Evolutionary conservation across 2,888 invertebrate genomes (phyloP).

Genomic region (Phytoseiulus persimilis): DNA sequence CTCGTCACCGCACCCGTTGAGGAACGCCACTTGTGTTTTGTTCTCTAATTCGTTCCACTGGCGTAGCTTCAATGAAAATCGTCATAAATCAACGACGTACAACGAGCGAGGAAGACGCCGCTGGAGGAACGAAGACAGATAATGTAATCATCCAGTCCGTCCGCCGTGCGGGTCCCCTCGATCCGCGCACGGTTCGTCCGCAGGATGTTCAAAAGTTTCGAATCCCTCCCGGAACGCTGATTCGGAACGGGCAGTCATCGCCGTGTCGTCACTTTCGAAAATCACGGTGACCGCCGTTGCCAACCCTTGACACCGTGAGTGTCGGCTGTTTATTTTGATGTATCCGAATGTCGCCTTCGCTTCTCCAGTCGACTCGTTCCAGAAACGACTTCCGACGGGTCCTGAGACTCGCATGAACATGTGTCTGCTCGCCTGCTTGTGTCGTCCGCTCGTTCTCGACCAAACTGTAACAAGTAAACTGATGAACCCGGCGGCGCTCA

Average conservation of each 20-base stretch:
- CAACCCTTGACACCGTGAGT: too few species aligned
- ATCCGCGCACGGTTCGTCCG: too few species aligned
- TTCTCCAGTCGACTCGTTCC: too few species aligned
- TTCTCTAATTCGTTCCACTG: background rate
- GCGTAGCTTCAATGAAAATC: background rate
- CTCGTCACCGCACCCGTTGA: background rate
- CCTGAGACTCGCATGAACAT: background rate
- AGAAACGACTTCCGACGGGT: too few species aligned
- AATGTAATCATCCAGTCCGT: background rate
- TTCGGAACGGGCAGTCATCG: too few species aligned
- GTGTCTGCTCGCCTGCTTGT: background rate
- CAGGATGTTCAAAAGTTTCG: too few species aligned
- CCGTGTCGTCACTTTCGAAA: too few species aligned
- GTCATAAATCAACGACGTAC: background rate
- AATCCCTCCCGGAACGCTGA: too few species aligned
- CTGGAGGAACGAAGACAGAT: background rate
- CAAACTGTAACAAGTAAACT: background rate
- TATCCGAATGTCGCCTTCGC: too few species aligned
- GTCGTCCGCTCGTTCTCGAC: background rate
- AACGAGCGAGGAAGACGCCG: background rate
- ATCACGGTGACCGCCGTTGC: too few species aligned
- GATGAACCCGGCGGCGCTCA: background rate
- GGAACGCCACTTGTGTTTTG: background rate
- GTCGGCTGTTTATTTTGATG: too few species aligned
- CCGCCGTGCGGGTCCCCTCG: too few species aligned